Conservation (phyloP, 2,797 vertebrate species). For the Coranthus polyacanthus region DNA sequence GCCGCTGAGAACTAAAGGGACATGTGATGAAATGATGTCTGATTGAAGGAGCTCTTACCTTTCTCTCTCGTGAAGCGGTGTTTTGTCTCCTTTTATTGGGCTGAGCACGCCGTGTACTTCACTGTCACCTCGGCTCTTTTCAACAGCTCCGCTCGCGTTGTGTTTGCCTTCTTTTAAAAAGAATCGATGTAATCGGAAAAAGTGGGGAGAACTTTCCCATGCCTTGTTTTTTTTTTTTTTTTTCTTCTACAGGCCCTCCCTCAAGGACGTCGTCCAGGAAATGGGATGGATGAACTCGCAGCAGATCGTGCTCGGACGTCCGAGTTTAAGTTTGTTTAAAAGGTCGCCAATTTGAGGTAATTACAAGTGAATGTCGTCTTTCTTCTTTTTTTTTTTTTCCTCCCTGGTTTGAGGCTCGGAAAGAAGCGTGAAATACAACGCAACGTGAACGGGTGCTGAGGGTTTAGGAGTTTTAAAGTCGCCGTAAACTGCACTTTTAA, state of each 20-base stretch:
- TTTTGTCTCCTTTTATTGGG: constrained; percentile 33
- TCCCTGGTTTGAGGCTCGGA: neutral
- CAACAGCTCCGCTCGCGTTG: neutral
- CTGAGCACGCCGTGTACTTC: neutral
- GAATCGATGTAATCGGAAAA: constrained; percentile 75
- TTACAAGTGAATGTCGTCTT: constrained; percentile 4
- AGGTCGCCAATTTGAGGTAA: constrained; percentile 5
- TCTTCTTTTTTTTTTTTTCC: constrained; percentile 4
- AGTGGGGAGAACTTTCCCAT: constrained; percentile 84
- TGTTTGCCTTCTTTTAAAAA: constrained; percentile 60
- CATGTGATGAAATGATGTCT: neutral
- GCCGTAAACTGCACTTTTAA: no score
- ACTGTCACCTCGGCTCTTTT: constrained; percentile 5
- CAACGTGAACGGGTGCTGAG: neutral
- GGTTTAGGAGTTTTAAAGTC: neutral
- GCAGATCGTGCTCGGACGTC: constrained; percentile 37
- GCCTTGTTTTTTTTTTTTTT: constrained; percentile 33
- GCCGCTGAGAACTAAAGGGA: no score
- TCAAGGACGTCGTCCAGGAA: constrained; percentile 85
- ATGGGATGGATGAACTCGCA: constrained; percentile 77
- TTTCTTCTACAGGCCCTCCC: constrained; percentile 73
- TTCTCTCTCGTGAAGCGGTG: constrained; percentile 64
- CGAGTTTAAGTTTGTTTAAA: constrained; percentile 1
- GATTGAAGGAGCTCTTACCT: constrained; percentile 53
- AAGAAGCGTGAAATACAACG: neutral